Conservation (phyloP, 2,888 invertebrate genomes). For the Colostygia pectinataria region DNA sequence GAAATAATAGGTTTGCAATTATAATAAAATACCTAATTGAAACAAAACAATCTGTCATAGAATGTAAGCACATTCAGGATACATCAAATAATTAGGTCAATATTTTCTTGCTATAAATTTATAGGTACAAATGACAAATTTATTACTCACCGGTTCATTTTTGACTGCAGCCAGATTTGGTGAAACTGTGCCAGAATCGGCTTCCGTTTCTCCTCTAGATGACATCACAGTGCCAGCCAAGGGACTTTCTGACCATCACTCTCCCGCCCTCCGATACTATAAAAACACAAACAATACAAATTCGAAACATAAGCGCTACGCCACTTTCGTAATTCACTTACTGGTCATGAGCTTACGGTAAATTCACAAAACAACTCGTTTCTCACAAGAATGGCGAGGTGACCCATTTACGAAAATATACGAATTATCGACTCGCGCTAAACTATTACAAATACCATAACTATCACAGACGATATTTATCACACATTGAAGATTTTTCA, state of each 20-base stretch:
- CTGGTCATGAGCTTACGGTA: constrained; percentile 41
- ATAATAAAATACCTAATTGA: constrained; percentile 12
- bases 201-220: constrained; percentile 83
- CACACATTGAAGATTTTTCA: constrained; percentile 39
- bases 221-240: constrained; percentile 81
- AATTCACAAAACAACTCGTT: constrained; percentile 65
- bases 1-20: constrained; percentile 25
- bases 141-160: constrained; percentile 72
- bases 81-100: constrained; percentile 22
- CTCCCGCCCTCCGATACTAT: constrained; percentile 72
- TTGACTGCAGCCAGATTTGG: constrained; percentile 70
- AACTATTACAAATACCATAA: constrained; percentile 62
- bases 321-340: constrained; percentile 36
- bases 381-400: constrained; percentile 79
- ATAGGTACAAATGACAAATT: not conserved
- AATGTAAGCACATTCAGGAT: constrained; percentile 11
- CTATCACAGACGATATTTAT: constrained; percentile 51
- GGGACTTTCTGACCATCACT: constrained; percentile 77
- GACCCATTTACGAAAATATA: constrained; percentile 83
- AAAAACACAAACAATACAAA: constrained; percentile 57
- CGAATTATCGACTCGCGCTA: constrained; percentile 74
- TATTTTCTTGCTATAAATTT: constrained; percentile 5
- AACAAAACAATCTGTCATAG: constrained; percentile 15
- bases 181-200: constrained; percentile 81
- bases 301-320: constrained; percentile 33